Base-by-base conservation (phyloP, 2,888 invertebrate species). In the Diaprepes abbreviatus region DNA sequence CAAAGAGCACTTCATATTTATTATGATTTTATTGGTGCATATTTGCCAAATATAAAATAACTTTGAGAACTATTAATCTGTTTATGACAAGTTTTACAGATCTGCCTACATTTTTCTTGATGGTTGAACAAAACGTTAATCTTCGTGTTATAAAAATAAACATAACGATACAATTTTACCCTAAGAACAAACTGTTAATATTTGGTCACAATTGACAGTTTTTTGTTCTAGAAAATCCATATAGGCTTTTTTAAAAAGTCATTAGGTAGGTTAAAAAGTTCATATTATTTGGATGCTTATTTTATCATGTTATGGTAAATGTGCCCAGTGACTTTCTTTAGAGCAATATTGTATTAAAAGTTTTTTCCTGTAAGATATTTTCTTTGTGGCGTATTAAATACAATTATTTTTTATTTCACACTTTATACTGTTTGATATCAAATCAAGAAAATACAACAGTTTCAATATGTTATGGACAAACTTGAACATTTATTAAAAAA, bases 1-100 rank as follows among this genome's bases (percentile, higher is more conserved):
- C 62, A 62, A 62, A 62, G 33, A 48, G 10, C 19, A 50, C 35
- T 38, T 24, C 38, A 17, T 59, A 33, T 62, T 36, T 48, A 38
- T n/a, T 50, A 48, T 36, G 31, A 12, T 57, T 31, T 58, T 40
- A 48, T 9, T 50, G 48, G 48, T 50, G 28, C 28, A 9, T 19
- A 17, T 10, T 21, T 43, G 19, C n/a, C 19, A 43, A 21, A 21
- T 4, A 7, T 17, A 16, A 7, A 3, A 12, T 12, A n/a, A 24
- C 3, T 24, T 5, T 24, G 24, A 3, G 24, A n/a, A n/a, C n/a
- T n/a, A n/a, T n/a, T n/a, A n/a, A n/a, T n/a, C n/a, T n/a, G n/a
- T n/a, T n/a, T n/a, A n/a, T n/a, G n/a, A n/a, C n/a, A n/a, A n/a
- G n/a, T n/a, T n/a, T n/a, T n/a, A n/a, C n/a, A n/a, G n/a, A n/a